phyloP scores from a whole-genome alignment of 2,888 invertebrate species.

The Argyra leucocephala region DNA sequence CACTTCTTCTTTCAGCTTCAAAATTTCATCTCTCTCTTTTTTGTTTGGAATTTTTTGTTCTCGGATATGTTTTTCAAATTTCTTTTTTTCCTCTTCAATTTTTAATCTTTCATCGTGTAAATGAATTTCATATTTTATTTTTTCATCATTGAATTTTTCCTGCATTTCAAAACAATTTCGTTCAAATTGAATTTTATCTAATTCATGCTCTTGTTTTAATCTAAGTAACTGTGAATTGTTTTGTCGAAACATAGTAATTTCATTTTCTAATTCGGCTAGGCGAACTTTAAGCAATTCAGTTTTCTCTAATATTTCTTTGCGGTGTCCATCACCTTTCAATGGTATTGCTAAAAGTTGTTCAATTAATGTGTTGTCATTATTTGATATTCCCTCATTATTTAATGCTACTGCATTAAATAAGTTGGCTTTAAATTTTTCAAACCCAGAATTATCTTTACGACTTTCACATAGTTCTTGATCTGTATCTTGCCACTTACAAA shows the following conservation, averaged over 20 bases:
- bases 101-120: constrained; percentile 62
- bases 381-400: constrained; percentile 24
- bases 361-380: not conserved
- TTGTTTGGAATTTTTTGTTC: constrained; percentile 58
- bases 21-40: constrained; percentile 62
- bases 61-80: constrained; percentile 57
- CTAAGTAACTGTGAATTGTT: constrained; percentile 47
- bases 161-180: constrained; percentile 52
- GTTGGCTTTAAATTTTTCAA: constrained; percentile 35
- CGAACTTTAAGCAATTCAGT: constrained; percentile 52
- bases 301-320: constrained; percentile 28
- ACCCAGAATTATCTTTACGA: constrained; percentile 28
- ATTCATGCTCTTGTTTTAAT: constrained; percentile 53
- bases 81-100: constrained; percentile 54
- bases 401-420: constrained; percentile 34
- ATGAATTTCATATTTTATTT: constrained; percentile 54
- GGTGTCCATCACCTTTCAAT: constrained; percentile 8
- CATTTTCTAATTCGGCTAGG: constrained; percentile 56
- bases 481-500: constrained; percentile 25
- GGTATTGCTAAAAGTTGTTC: not conserved
- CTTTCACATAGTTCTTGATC: constrained; percentile 27
- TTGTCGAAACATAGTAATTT: constrained; percentile 48
- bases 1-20: constrained; percentile 55
- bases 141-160: constrained; percentile 56
- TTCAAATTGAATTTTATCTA: constrained; percentile 52